These are phyloP conservation scores for Drosophila ustulata DNA, from an alignment of 2,888 invertebrate genomes.

Conservation along the genomic window DNA sequence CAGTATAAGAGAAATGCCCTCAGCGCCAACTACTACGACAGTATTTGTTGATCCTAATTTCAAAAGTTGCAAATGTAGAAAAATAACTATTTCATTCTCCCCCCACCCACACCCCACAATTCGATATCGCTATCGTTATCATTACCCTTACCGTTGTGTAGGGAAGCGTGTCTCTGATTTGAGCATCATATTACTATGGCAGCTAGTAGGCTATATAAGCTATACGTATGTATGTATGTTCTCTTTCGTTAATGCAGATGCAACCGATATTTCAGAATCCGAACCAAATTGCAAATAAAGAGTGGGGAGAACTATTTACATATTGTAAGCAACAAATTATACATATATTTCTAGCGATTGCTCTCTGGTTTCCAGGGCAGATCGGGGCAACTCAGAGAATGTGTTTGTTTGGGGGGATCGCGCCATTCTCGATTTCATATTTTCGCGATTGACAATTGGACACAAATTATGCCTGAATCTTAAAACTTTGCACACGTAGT, in stretches of 20 bases:
- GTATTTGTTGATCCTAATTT: constrained; percentile 19
- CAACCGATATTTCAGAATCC: background rate
- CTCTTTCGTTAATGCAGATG: constrained; percentile 1
- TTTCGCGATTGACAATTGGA: no score
- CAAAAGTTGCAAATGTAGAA: constrained; percentile 27
- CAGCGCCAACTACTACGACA: constrained; percentile 15
- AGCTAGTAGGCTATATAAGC: constrained; percentile 44
- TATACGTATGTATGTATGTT: constrained; percentile 14
- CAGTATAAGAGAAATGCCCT: constrained; percentile 26
- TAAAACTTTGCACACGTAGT: no score
- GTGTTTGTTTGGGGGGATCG: background rate
- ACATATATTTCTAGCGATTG: constrained; percentile 32
- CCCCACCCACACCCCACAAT: background rate
- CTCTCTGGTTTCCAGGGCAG: constrained; percentile 21
- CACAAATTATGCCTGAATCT: no score
- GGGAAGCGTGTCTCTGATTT: constrained; percentile 26
- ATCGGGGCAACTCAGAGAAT: background rate
- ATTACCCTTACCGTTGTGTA: constrained; percentile 12
- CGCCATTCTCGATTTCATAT: no score
- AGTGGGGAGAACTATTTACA: constrained; percentile 26
- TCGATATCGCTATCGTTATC: background rate
- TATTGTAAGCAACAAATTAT: constrained; percentile 10
- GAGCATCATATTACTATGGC: constrained; percentile 59
- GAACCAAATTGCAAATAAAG: background rate
- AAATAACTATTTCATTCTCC: constrained; percentile 37